Evolutionary conservation across 2,888 invertebrate species (phyloP), one percentile per base, ranked within the genome.

Genomic region (Saturnia pavonia): DNA sequence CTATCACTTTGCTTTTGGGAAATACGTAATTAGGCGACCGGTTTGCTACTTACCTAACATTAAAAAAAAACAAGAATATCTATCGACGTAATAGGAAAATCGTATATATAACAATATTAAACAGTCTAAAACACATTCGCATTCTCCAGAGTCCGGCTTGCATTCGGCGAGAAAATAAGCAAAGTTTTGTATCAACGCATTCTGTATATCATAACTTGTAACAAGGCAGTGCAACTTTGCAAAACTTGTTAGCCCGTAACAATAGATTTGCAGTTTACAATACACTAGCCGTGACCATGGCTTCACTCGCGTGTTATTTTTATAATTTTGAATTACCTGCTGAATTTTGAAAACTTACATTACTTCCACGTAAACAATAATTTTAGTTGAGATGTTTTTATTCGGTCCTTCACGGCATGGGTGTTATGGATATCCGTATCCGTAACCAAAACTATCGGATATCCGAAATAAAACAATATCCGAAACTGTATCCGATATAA

Each of bases 141-240:
- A 85, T 85, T 85, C 82, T 73, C 75, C 68, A 34, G 71, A 71
- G 78, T 80, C 75, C 74, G 70, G 72, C 69, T 76, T 79, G 76
- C 77, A 76, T 79, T 78, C 78, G 72, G 74, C 71, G 68, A 72
- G 77, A 78, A 81, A 81, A 84, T 79, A 82, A 82, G 80, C 76
- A 80, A 86, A 86, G 80, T 83, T 84, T 75, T 72, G 71, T 74
- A 74, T 74, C 74, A 71, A 75, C 76, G 72, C 72, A 77, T 77
- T 73, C 73, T 73, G 75, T 72, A 9, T 60, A 77, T 75, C 65
- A 40, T 65, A 65, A 76, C 75, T 77, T 68, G 60, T 80, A 80
- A 82, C 80, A 79, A 81, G 77, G 75, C 73, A 42, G 67, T 69
- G 19, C 68, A 25, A 66, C 60, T 22, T 69, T 34, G 43, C 40